These are phyloP conservation scores for Spermophilus dauricus DNA, from an alignment of 2,113 vertebrate genomes.

Conservation along the genomic window DNA sequence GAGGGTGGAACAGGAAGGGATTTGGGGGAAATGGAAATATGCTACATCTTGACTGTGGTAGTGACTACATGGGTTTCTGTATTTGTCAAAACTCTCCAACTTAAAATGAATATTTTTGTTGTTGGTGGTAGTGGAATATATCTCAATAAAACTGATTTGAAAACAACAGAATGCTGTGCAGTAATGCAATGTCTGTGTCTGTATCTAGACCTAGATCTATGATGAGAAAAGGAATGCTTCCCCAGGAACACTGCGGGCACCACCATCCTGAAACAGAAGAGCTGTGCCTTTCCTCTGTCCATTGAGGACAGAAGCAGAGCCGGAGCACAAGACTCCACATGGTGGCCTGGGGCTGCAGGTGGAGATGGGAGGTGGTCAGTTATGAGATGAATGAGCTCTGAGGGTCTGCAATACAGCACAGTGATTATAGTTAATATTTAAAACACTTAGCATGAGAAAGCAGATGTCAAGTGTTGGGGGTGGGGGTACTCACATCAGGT, in stretches of 20 bases:
- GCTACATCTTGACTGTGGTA: not conserved
- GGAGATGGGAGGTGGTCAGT: not conserved
- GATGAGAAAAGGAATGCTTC: not conserved
- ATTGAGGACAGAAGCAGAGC: not conserved
- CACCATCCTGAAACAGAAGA: not conserved
- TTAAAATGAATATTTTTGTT: not conserved
- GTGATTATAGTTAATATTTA: not conserved
- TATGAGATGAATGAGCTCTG: not conserved
- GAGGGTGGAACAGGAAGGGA: not conserved
- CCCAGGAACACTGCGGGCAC: not conserved
- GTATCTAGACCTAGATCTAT: not conserved
- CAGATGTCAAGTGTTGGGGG: not conserved
- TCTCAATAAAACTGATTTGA: not conserved
- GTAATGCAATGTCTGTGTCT: not conserved
- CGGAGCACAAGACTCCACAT: not conserved
- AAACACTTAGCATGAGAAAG: not conserved
- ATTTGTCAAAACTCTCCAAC: slow-evolving; percentile 2
- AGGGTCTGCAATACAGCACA: not conserved
- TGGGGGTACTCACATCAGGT: not conserved
- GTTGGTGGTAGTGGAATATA: not conserved
- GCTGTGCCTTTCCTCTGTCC: not conserved
- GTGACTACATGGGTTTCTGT: not conserved
- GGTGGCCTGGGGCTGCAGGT: not conserved
- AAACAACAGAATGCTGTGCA: not conserved
- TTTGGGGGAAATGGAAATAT: not conserved